phyloP scores from a whole-genome alignment of 2,113 vertebrate genomes.

The Cricetomys ansorgei region DNA sequence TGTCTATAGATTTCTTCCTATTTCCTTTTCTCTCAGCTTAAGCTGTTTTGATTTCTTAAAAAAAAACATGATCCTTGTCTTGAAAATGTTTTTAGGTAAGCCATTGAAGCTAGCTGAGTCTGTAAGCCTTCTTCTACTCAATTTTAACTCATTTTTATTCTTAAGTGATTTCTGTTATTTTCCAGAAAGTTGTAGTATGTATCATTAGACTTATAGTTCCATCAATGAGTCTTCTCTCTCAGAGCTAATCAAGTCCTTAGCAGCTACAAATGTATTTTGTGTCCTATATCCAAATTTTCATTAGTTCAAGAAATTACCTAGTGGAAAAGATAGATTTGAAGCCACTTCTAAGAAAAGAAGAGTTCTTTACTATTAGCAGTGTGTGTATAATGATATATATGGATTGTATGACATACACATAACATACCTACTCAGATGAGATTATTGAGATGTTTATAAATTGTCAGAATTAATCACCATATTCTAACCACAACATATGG shows the following conservation, averaged over 20 bases:
- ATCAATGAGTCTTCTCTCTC: constrained; percentile 43
- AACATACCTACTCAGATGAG: not conserved
- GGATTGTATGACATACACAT: not conserved
- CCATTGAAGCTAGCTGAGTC: constrained; percentile 22
- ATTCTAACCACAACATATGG: not conserved
- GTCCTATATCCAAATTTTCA: constrained; percentile 32
- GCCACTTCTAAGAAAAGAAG: constrained; percentile 30
- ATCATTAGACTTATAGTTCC: constrained; percentile 50
- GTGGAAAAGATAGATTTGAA: constrained; percentile 9
- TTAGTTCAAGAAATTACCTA: constrained; percentile 36
- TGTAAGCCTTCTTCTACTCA: not conserved
- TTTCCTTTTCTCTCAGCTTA: constrained; percentile 31
- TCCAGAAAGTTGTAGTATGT: constrained; percentile 44
- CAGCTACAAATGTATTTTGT: constrained; percentile 47
- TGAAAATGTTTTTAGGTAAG: constrained; percentile 1
- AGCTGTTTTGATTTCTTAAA: constrained; percentile 29
- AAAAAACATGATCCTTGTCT: not conserved
- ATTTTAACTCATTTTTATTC: constrained; percentile 62
- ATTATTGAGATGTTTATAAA: not conserved
- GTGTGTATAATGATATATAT: not conserved
- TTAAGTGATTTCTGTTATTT: constrained; percentile 40
- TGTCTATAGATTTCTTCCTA: not conserved
- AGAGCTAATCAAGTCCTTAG: constrained; percentile 47
- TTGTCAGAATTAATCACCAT: not conserved
- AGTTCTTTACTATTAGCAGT: constrained; percentile 28